Conservation (phyloP, 2,113 vertebrate species). For the Vidua chalybeata region DNA sequence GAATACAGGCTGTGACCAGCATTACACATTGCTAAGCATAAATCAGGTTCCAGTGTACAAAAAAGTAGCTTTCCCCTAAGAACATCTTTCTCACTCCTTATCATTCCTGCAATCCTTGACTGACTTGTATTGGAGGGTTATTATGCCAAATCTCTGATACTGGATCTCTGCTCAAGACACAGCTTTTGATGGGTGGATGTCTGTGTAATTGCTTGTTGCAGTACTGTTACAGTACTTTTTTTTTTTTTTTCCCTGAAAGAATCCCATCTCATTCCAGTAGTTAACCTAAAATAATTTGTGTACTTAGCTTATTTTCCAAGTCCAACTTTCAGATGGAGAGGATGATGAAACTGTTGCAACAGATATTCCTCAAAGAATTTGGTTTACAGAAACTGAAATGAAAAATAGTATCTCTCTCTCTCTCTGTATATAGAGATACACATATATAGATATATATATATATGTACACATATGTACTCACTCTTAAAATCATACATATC, state of each 20-base stretch:
- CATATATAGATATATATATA: accelerated
- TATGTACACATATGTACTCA: not conserved
- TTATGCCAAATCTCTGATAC: not conserved
- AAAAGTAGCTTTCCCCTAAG: not conserved
- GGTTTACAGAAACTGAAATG: not conserved
- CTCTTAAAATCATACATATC: not conserved
- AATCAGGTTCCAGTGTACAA: not conserved
- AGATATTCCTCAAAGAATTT: not conserved
- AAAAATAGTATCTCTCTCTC: not conserved
- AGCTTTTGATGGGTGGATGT: not conserved
- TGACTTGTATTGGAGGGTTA: not conserved
- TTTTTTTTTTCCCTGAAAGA: not conserved
- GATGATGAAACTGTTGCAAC: not conserved
- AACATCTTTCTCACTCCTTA: not conserved
- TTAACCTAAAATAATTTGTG: not conserved
- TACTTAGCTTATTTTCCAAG: not conserved
- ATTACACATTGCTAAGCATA: not conserved
- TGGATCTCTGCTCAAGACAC: not conserved
- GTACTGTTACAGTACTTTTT: not conserved
- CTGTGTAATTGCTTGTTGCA: not conserved
- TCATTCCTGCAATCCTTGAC: not conserved
- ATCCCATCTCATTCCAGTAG: not conserved
- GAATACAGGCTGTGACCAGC: not conserved
- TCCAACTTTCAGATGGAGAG: not conserved
- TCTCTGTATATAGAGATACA: not conserved